Base-by-base conservation (phyloP, 2,888 invertebrate genomes). In the Catocala nupta region DNA sequence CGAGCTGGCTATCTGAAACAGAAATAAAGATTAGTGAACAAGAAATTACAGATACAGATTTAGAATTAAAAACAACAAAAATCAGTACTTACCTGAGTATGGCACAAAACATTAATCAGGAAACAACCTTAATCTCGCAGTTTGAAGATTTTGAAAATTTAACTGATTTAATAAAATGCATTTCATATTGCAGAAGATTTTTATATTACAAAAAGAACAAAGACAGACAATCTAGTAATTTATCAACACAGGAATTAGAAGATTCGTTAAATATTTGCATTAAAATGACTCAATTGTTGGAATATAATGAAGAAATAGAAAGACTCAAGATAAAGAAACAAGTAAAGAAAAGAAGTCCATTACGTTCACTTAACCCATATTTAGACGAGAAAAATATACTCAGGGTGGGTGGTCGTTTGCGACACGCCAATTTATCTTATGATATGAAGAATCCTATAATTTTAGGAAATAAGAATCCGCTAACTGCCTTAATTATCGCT, bases 181-280 rank as follows among this genome's bases (percentile, higher is more conserved):
- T 60, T 5, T 55, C 49, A 0, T 50, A 60, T 12, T 50, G 60
- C 25, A 13, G 53, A 36, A 43, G 55, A 60, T 60, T 60, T 12
- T n/a, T 60, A 34, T 50, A 50, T 25, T 25, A 33, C 39, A 42
- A 47, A 43, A 53, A 25, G 11, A 25, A 48, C n/a, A 33, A 55
- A 7, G 9, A 47, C 4, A 48, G 48, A 1, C 1, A 8, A 47
- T 16, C 9, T 34, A 16, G 33, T 11, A 16, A 9, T 6, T 6
- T 47, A 4, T 12, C 51, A n/a, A 51, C 51, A 5, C 9, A 51
- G 39, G 51, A 51, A 51, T 6, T 51, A 6, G n/a, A 51, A 12
- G 7, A 12, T 7, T 12, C 51, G 7, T 8, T 51, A 5, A 11
- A 51, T 7, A 47, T 10, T 12, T 51, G 51, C 11, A 36, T 51